Percentiles rank a stretch among this genome's conserved stretches.
Evolutionary conservation across 64 coral and sea anemone species (phyloP).

Genomic region (Orbicella faveolata): DNA sequence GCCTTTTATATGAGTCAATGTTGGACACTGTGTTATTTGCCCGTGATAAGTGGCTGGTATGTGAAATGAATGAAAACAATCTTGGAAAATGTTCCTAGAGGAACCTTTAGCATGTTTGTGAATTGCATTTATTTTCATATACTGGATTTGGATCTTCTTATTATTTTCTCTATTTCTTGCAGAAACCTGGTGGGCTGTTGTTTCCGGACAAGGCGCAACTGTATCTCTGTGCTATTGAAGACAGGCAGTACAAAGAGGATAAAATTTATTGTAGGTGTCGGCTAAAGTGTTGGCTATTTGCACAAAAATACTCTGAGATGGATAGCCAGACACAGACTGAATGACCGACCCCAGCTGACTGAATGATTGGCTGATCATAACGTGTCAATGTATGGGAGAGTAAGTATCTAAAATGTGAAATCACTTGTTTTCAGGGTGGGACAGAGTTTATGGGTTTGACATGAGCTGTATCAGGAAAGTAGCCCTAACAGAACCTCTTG

Average conservation of each 20-base stretch:
- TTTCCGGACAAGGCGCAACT: conserved; percentile 95
- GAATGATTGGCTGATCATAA: too few relatives aligned
- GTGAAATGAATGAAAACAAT: neutral
- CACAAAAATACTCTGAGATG: too few relatives aligned
- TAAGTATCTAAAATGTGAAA: neutral
- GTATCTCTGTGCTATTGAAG: conserved; percentile 98
- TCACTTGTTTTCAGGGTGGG: conserved; percentile 81
- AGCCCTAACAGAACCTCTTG: conserved; percentile 88
- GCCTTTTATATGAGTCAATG: conserved; percentile 98
- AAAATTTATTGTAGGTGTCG: conserved; percentile 93
- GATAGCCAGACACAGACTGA: too few relatives aligned
- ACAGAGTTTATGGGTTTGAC: conserved; percentile 98
- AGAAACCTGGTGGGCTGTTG: conserved; percentile 87
- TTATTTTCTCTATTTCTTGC: neutral
- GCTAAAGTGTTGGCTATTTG: neutral
- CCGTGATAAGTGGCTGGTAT: conserved; percentile 98
- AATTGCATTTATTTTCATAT: too few relatives aligned
- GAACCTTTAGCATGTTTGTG: too few relatives aligned
- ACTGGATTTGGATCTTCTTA: neutral
- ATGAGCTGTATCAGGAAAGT: conserved; percentile 98
- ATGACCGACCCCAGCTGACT: too few relatives aligned
- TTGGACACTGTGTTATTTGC: conserved; percentile 98
- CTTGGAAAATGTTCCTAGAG: too few relatives aligned
- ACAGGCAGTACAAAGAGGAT: conserved; percentile 99
- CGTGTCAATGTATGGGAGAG: too few relatives aligned